A percentile compares a stretch with the other conserved stretches of the same genome.
Conservation (phyloP, 2,113 vertebrate genomes). For the Meriones unguiculatus region DNA sequence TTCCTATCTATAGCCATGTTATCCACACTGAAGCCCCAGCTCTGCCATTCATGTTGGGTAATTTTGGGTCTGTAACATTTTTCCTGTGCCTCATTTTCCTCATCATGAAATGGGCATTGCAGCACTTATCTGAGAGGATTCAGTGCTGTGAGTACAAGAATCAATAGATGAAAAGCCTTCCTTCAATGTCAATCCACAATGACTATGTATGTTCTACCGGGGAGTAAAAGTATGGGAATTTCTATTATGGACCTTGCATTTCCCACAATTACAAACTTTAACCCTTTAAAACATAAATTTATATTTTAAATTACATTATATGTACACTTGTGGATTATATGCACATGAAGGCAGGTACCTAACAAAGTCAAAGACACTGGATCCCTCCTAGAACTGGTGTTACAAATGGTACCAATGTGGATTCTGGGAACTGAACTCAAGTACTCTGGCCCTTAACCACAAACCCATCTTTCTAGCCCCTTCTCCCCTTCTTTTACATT, state of each 20-base stretch:
- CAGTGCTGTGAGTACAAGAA: background rate
- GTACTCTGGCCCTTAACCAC: background rate
- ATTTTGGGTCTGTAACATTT: background rate
- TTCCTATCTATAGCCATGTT: background rate
- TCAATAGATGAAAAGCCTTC: background rate
- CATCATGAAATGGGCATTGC: background rate
- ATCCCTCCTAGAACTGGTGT: background rate
- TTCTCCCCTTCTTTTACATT: background rate
- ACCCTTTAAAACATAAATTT: background rate
- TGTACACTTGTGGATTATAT: background rate
- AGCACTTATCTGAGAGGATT: background rate
- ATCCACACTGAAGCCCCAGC: background rate
- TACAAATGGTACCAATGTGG: background rate
- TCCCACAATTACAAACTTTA: background rate
- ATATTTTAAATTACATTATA: background rate
- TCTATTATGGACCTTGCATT: background rate
- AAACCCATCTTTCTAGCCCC: background rate
- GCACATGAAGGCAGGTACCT: background rate
- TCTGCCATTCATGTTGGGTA: constrained; percentile 3
- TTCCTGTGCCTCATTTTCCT: background rate
- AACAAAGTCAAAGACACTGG: background rate
- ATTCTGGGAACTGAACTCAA: background rate
- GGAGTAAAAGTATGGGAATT: background rate
- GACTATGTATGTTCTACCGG: background rate
- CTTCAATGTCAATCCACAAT: background rate